These are phyloP conservation scores for Tridacna gigas DNA, from an alignment of 2,888 invertebrate species.

Conservation along the genomic window DNA sequence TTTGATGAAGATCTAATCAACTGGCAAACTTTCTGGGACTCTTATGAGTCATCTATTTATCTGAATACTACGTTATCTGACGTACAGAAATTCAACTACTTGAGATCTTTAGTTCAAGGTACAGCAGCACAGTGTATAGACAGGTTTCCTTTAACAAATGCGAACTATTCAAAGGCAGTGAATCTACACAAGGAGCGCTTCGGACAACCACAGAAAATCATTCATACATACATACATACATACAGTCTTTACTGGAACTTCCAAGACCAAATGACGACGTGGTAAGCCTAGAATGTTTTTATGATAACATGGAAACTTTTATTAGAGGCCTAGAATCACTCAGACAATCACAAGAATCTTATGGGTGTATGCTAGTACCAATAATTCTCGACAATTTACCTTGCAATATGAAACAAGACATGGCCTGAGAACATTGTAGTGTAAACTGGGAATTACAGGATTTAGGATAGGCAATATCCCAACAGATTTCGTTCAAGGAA, in stretches of 20 bases:
- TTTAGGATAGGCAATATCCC: conserved; percentile 27
- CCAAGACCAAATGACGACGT: conserved; percentile 8
- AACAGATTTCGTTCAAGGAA: conserved; percentile 36
- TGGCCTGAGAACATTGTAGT: conserved; percentile 20
- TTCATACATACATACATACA: conserved; percentile 3
- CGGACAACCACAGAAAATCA: conserved; percentile 21
- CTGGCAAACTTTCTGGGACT: conserved; percentile 25
- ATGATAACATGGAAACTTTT: conserved; percentile 41
- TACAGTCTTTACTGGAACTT: conserved; percentile 33
- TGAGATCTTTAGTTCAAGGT: neutral
- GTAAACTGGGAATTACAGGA: conserved; percentile 27
- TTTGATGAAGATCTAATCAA: conserved; percentile 23
- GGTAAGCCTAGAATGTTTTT: conserved; percentile 28
- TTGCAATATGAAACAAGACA: conserved; percentile 12
- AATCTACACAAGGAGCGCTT: conserved; percentile 13
- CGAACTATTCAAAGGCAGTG: conserved; percentile 17
- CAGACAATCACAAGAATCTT: conserved; percentile 29
- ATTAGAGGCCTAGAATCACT: conserved; percentile 45
- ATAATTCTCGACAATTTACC: conserved; percentile 42
- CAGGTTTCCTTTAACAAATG: conserved; percentile 46
- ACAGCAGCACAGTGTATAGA: conserved; percentile 20
- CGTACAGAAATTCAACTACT: conserved; percentile 20
- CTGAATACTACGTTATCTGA: neutral
- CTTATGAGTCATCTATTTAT: conserved; percentile 4
- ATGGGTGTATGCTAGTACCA: conserved; percentile 39